Evolutionary conservation across 1,140 invertebrate species (phyloP).

Genomic region (Penaeus japonicus): DNA sequence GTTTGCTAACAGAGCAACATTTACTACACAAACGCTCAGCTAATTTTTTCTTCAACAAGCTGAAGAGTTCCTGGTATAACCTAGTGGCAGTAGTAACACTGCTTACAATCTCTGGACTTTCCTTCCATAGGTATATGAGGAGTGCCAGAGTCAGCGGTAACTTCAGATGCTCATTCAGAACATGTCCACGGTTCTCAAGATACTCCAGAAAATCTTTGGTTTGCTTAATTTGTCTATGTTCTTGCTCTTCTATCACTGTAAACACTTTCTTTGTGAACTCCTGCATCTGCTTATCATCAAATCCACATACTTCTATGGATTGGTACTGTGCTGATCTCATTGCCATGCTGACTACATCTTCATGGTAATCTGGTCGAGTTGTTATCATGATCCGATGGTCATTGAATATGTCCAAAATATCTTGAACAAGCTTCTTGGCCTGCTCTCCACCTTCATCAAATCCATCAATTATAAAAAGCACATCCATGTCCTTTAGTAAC

Average conservation of each 20-base stretch:
- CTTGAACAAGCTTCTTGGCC: background rate
- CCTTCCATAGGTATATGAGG: conserved; percentile 26
- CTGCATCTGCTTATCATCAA: background rate
- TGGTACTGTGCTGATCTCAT: background rate
- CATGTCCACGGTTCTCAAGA: background rate
- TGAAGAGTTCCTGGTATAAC: conserved; percentile 9
- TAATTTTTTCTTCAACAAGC: conserved; percentile 3
- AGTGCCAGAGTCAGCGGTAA: conserved; percentile 30
- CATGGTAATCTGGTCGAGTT: conserved; percentile 9
- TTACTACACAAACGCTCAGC: background rate
- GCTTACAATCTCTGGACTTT: background rate
- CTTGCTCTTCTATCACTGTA: background rate
- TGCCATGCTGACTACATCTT: background rate
- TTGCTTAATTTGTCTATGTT: background rate
- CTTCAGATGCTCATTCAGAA: conserved; percentile 7
- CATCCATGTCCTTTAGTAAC: background rate
- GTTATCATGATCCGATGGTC: conserved; percentile 10
- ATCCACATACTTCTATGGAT: conserved; percentile 15
- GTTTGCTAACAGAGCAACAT: background rate
- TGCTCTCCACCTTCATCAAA: conserved; percentile 16
- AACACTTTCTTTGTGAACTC: conserved; percentile 26
- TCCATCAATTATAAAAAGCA: conserved; percentile 38
- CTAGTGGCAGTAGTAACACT: conserved; percentile 15
- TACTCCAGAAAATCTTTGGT: background rate
- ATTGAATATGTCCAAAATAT: conserved; percentile 20